Conservation (phyloP, 2,113 vertebrate genomes). For the Peromyscus leucopus region DNA sequence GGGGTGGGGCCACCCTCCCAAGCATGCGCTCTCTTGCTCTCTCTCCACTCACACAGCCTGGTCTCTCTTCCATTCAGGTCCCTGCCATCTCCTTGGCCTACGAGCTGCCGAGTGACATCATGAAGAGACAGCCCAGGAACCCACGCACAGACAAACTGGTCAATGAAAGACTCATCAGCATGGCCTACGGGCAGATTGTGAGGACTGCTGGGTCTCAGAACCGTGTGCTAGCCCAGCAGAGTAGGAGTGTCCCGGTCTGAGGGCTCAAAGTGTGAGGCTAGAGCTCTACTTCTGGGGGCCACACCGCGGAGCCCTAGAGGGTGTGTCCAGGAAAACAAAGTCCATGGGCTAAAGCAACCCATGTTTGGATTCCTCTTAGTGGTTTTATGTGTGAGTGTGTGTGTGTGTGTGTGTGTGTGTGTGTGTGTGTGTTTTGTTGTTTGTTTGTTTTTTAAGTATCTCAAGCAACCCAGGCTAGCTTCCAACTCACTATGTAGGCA, state of each 20-base stretch:
- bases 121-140: constrained; percentile 96
- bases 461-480: neutral
- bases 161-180: constrained; percentile 96
- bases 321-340: neutral
- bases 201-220: neutral
- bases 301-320: neutral
- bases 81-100: constrained; percentile 97
- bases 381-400: too few relatives aligned
- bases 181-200: constrained; percentile 97
- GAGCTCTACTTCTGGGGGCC: neutral
- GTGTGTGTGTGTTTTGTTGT: neutral
- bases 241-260: neutral
- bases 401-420: too few relatives aligned
- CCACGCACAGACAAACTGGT: constrained; percentile 95
- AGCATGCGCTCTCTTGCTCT: accelerated
- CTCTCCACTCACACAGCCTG: neutral
- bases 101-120: constrained; percentile 96
- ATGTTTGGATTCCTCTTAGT: neutral
- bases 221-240: neutral
- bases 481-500: neutral
- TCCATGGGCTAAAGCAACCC: neutral
- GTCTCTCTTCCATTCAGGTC: constrained; percentile 86
- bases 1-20: neutral
- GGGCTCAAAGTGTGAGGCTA: neutral
- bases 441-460: neutral